These are phyloP conservation scores for Heliconius himera DNA, from an alignment of 1,140 invertebrate genomes.

Conservation along the genomic window DNA sequence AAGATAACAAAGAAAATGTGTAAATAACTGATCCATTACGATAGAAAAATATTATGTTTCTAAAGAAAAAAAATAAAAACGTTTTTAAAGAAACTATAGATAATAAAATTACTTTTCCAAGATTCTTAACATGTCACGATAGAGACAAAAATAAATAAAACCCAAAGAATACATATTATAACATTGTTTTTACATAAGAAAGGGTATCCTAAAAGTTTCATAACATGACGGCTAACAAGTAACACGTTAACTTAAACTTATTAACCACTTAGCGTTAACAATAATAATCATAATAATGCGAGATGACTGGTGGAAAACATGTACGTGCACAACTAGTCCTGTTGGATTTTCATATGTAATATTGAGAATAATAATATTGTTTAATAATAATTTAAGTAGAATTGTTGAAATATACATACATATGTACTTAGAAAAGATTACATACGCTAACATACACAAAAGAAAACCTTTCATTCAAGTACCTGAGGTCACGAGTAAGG, in stretches of 20 bases:
- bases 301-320: neutral
- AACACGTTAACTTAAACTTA: conserved; percentile 13
- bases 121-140: too few relatives aligned
- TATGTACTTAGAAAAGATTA: neutral
- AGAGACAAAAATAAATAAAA: too few relatives aligned
- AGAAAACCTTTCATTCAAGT: neutral
- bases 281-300: conserved; percentile 6
- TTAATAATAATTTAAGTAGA: too few relatives aligned
- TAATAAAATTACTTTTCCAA: too few relatives aligned
- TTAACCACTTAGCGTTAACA: conserved; percentile 14
- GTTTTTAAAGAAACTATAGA: too few relatives aligned
- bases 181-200: neutral
- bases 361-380: neutral
- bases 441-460: neutral
- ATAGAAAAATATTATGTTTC: too few relatives aligned
- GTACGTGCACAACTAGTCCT: neutral
- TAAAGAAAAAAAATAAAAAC: neutral
- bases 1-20: too few relatives aligned
- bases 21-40: too few relatives aligned
- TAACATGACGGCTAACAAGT: conserved; percentile 7
- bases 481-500: neutral
- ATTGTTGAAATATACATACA: too few relatives aligned
- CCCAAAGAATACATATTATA: neutral
- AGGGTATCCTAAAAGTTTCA: neutral
- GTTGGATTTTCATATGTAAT: neutral